Percentiles rank a stretch among this genome's conserved stretches.
phyloP scores from a whole-genome alignment of 2,113 vertebrate species.

The Chrysemys picta region DNA sequence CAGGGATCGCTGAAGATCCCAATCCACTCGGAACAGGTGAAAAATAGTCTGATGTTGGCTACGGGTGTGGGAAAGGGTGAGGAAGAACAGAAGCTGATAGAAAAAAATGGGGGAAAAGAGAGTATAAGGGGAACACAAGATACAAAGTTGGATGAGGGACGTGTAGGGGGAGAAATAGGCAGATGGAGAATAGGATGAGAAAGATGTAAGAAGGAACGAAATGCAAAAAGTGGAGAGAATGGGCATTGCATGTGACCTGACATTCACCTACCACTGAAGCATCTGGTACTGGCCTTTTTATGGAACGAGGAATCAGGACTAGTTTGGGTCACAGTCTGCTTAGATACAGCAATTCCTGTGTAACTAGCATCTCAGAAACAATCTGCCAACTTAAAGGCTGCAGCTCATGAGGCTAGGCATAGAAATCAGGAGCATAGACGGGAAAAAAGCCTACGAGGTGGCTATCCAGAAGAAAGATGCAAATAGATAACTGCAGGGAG shows the following conservation, averaged over 20 bases:
- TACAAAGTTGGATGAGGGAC: not conserved
- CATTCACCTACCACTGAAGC: not conserved
- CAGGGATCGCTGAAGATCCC: not conserved
- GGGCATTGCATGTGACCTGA: not conserved
- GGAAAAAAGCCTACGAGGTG: not conserved
- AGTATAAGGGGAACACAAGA: not conserved
- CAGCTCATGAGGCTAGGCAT: not conserved
- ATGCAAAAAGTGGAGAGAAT: not conserved
- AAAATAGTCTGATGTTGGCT: not conserved
- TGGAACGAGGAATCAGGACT: not conserved
- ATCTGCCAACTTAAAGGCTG: not conserved
- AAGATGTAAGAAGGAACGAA: not conserved
- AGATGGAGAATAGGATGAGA: not conserved
- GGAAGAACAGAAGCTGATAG: not conserved
- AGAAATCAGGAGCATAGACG: not conserved
- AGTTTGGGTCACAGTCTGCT: not conserved
- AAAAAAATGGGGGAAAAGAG: not conserved
- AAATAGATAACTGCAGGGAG: not conserved
- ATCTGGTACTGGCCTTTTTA: not conserved
- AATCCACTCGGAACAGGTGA: not conserved
- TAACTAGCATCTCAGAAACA: not conserved
- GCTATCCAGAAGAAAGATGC: not conserved
- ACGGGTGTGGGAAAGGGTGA: not conserved
- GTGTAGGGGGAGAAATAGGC: too few species aligned
- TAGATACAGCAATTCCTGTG: not conserved